Base-by-base conservation (phyloP, 2,797 vertebrate species). In the Anableps anableps region DNA sequence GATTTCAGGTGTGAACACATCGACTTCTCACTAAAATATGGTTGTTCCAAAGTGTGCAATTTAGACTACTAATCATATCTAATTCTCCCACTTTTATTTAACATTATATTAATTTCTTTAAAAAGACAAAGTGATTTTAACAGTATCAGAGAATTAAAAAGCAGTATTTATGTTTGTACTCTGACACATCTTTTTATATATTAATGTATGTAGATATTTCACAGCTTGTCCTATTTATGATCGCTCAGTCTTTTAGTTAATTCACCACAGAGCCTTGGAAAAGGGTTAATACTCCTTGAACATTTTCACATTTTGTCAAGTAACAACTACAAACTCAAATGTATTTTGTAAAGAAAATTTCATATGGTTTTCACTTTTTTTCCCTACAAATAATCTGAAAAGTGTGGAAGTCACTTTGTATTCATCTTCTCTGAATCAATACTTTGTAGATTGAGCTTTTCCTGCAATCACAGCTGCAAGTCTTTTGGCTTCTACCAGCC, bases 141-240 rank as follows among this genome's bases (percentile, higher is more conserved):
- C 73, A 60, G 34, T 26, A 71, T 26, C 50, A 47, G 43, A 70
- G 51, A 73, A 60, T 38, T 62, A 29, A 72, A 36, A 72, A 29
- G 26, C 36, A 45, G 58, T 47, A 45, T 64, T 68, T 48, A 75
- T 38, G 26, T 76, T 47, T 31, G n/a, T 75, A 29, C 81, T 21
- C 51, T 26, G 47, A 47, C 58, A 26, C n/a, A 41, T 26, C 68
- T 83, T 71, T 78, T 80, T 53, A 82, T 76, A 79, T n/a, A 64
- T 72, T 75, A 80, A 17, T 60, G 41, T 38, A 31, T 87, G 62
- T 79, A 90, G 74, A 79, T 86, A 82, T 70, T 82, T 77, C n/a
- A 78, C 53, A 78, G 47, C 64, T 36, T 82, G 80, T 55, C 43
- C 77, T 64, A 66, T 70, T 38, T 62, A 55, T 81, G 47, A 80